A percentile compares a stretch with the other conserved stretches of the same genome.
phyloP scores from a whole-genome alignment of 1,140 invertebrate species.

The Lucilia cuprina region DNA sequence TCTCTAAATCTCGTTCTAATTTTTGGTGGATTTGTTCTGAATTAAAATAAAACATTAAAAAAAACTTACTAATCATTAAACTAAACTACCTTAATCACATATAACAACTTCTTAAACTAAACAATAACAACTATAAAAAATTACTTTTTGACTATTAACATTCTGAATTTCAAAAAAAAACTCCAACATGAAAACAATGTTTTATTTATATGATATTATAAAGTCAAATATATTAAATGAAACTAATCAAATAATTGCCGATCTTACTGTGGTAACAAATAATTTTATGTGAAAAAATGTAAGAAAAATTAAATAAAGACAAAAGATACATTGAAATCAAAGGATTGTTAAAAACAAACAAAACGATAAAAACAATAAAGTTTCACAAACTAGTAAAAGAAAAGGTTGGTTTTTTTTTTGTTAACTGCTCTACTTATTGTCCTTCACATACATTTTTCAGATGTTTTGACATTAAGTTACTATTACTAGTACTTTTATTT shows the following conservation, averaged over 20 bases:
- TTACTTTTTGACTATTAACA: not conserved
- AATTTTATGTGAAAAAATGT: conserved; percentile 58
- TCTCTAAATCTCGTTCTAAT: conserved; percentile 31
- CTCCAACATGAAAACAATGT: not conserved
- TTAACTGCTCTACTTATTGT: conserved; percentile 1
- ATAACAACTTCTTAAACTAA: not conserved
- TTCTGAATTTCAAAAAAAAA: not conserved
- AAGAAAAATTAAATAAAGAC: conserved; percentile 36
- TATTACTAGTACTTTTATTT: not conserved
- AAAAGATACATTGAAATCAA: not conserved
- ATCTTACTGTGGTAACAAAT: conserved; percentile 59
- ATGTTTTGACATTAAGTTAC: not conserved
- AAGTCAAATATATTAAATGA: conserved; percentile 48
- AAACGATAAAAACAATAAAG: not conserved
- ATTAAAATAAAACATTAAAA: not conserved
- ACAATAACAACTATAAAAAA: not conserved
- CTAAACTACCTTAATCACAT: conserved; percentile 1
- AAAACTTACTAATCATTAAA: conserved; percentile 22
- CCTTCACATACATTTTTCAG: not conserved
- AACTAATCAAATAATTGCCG: conserved; percentile 57
- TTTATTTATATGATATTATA: not conserved
- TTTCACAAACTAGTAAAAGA: not conserved
- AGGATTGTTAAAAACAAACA: not conserved
- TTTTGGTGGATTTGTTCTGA: conserved; percentile 24
- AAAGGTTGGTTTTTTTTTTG: conserved; percentile 35